Evolutionary conservation across 1,140 invertebrate species (phyloP), one percentile per base, ranked within the genome.

Genomic region (Varroa destructor): DNA sequence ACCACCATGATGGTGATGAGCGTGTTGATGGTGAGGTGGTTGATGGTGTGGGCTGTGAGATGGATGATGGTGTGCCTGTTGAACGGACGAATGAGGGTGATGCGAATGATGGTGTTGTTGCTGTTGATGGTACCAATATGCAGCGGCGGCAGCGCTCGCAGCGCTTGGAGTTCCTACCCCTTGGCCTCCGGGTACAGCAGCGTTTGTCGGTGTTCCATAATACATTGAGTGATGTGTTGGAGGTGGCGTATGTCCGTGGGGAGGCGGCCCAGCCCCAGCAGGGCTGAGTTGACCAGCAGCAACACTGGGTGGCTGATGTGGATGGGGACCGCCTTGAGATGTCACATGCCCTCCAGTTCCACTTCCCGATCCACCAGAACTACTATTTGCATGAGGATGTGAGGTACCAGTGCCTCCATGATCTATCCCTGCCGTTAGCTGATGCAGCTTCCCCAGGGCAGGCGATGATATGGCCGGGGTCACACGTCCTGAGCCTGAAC

Each of bases 401-500:
- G 61, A 37, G 40, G 14, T 40, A 40, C 46, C 40, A 14, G 61
- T 37, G 61, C 36, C 46, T 1, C 12, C 40, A 8, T 67, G 61
- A 1, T 67, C 61, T 40, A 67, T 12, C 12, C 61, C 61, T 2
- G 12, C 61, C 40, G 61, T 25, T 14, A 67, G 10, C 14, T 67
- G 61, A 37, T 67, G 61, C 61, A 67, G 46, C 40, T 67, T 67
- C 46, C 61, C 61, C 61, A 67, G 36, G 12, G 61, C 14, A 1
- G 61, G 37, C 40, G 61, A 40, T 40, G 61, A 12, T 8, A 67
- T 37, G 12, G 61, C 61, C 12, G 40, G 40, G 14, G 61, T 25
- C 1, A 12, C 61, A 37, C 46, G 40, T 37, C 46, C 40, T 40
- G 57, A 67, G 42, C 5, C 6, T 58, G 36, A 40, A 4, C 12